Base-by-base conservation (phyloP, 1,140 invertebrate genomes). In the Pristionchus pacificus region DNA sequence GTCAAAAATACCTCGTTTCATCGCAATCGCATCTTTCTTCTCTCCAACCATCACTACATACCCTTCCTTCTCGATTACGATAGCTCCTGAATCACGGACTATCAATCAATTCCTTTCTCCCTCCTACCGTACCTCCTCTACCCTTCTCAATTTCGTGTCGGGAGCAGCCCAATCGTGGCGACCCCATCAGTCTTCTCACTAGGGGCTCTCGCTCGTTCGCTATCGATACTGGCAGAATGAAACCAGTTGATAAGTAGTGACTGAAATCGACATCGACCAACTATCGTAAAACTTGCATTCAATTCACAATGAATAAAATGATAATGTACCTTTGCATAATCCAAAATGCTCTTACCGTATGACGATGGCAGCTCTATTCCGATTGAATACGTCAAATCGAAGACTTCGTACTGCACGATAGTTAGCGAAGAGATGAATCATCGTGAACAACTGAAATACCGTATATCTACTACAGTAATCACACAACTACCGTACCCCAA, bases 381-480 rank as follows among this genome's bases (percentile, higher is more conserved):
- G 69, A 84, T 96, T 97, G 10, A 97, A 88, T 0, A 89, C 89
- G 78, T 89, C 88, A 82, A 95, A 88, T 76, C 74, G 89, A 84
- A 90, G 84, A 2, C 90, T 86, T 76, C 88, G 88, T 0, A 97
- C 91, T 10, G 93, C 93, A 73, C 87, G 87, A 80, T 92, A 93
- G 86, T 97, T 97, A 2, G 91, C 89, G 81, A 88, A 89, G 1
- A 96, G 85, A 86, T 97, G 94, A 27, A 93, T 77, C 28, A 86
- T 75, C n/a, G 92, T 91, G 78, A 95, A 89, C 0, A 90, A 59
- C 28, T 69, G 58, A 69, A 69, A 66, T 31, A 27, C 25, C 10
- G 14, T n/a, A 49, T 19, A 49, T 49, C 19, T 10, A 49, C 6
- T 49, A 10, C 19, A 49, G 19, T 49, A 49, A 49, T 6, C 38